Evolutionary conservation across 2,888 invertebrate species (phyloP).

Genomic region (Zele albiditarsus): DNA sequence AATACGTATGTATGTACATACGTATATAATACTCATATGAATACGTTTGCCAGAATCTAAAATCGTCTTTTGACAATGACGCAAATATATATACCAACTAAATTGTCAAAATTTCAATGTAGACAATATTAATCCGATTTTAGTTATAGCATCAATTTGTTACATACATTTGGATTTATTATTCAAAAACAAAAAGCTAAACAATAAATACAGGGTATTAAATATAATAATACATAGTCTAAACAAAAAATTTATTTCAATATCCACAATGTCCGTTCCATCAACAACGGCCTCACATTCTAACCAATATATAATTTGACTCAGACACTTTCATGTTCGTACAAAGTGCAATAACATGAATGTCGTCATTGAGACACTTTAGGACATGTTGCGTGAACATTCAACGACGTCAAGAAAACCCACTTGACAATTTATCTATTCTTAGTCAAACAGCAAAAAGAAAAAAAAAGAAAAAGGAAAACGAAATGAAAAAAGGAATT

Average conservation of each 20-base stretch:
- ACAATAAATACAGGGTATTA: not conserved
- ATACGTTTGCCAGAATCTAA: conserved; percentile 67
- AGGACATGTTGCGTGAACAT: not conserved
- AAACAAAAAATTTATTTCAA: not conserved
- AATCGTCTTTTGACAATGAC: conserved; percentile 70
- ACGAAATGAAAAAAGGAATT: not conserved
- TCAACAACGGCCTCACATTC: not conserved
- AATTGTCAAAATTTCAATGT: conserved; percentile 51
- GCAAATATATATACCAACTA: conserved; percentile 61
- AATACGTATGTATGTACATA: not conserved
- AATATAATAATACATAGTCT: not conserved
- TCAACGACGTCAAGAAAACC: not conserved
- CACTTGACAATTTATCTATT: not conserved
- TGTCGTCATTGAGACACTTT: conserved; percentile 8
- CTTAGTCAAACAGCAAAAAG: not conserved
- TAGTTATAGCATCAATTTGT: not conserved
- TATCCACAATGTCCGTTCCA: not conserved
- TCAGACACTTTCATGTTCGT: conserved; percentile 13
- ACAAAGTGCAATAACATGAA: conserved; percentile 13
- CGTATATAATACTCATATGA: conserved; percentile 41
- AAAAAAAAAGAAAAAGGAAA: not conserved
- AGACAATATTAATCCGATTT: not conserved
- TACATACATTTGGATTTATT: not conserved
- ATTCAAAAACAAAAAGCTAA: not conserved
- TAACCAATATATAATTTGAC: conserved; percentile 3